Percentiles rank a stretch among this genome's conserved stretches.
Evolutionary conservation across 2,797 vertebrate genomes (phyloP).

Genomic region (Enteromius trimaculatus): DNA sequence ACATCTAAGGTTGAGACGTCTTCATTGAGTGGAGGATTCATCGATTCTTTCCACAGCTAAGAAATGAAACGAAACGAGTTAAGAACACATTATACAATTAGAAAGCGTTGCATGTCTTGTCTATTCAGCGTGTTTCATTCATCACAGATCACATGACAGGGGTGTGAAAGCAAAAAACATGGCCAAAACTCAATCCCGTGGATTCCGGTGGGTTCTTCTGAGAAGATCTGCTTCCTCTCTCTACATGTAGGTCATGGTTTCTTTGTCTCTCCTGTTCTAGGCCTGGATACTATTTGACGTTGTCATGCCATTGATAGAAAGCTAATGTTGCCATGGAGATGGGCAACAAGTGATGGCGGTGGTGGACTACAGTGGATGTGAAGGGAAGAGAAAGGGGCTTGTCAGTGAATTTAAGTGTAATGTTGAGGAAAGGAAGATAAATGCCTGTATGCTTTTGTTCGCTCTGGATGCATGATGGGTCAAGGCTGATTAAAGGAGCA

Average conservation of each 20-base stretch:
- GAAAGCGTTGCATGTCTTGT: neutral
- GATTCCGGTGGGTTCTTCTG: slow-evolving; percentile 66
- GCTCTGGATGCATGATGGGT: slow-evolving; percentile 57
- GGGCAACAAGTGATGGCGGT: slow-evolving; percentile 65
- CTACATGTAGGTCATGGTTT: slow-evolving; percentile 72
- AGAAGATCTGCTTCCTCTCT: slow-evolving; percentile 72
- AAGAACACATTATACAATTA: neutral
- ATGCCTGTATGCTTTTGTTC: slow-evolving; percentile 69
- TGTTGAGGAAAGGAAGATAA: slow-evolving; percentile 58
- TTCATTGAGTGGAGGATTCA: neutral
- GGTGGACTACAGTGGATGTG: slow-evolving; percentile 68
- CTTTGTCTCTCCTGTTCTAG: slow-evolving; percentile 73
- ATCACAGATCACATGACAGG: slow-evolving; percentile 10
- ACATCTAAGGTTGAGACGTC: neutral
- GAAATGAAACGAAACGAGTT: neutral
- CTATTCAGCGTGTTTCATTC: slow-evolving; percentile 24
- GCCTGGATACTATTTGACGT: slow-evolving; percentile 77
- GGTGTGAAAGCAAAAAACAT: neutral
- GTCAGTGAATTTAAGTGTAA: slow-evolving; percentile 62
- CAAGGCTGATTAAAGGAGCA: slow-evolving; percentile 67
- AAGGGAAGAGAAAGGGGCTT: slow-evolving; percentile 52
- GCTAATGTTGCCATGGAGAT: slow-evolving; percentile 80
- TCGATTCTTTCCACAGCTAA: neutral
- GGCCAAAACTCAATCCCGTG: slow-evolving; percentile 11
- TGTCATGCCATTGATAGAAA: slow-evolving; percentile 79